These are phyloP conservation scores for Tichodroma muraria DNA, from an alignment of 2,113 vertebrate genomes.

Conservation along the genomic window DNA sequence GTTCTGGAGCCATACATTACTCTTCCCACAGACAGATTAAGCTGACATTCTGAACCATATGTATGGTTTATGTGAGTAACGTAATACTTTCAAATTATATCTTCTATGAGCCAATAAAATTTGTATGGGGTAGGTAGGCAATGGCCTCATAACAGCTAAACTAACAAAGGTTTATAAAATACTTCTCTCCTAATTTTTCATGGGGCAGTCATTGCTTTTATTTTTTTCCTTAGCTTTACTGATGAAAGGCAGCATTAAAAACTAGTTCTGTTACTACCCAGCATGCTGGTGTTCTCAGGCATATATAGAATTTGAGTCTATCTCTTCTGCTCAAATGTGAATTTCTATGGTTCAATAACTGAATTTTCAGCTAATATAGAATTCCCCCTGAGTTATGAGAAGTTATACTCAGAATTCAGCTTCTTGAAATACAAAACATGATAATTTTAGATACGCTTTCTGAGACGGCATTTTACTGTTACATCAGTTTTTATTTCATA, in stretches of 20 bases:
- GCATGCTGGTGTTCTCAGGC: neutral
- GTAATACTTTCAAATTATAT: conserved; percentile 41
- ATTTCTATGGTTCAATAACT: neutral
- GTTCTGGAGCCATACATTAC: conserved; percentile 24
- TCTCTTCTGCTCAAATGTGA: neutral
- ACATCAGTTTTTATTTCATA: neutral
- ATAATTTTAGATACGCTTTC: neutral
- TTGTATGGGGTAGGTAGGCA: neutral
- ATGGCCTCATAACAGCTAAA: conserved; percentile 40
- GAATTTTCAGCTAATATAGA: neutral
- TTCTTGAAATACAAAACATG: neutral
- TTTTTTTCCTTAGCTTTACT: neutral
- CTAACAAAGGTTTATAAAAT: conserved; percentile 44
- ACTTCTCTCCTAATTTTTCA: conserved; percentile 53
- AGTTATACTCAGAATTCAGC: neutral
- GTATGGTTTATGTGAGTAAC: conserved; percentile 29
- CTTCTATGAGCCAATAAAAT: conserved; percentile 40
- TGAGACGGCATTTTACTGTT: neutral
- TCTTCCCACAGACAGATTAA: neutral
- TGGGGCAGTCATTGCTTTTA: neutral
- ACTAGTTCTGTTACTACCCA: neutral
- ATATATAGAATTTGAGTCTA: neutral
- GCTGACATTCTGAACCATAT: neutral
- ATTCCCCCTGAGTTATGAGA: neutral
- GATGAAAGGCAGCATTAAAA: neutral